These are phyloP conservation scores for Phacellophora camtschatica DNA, from an alignment of 30 jellyfish, hydroid and myxozoan species.

Conservation along the genomic window DNA sequence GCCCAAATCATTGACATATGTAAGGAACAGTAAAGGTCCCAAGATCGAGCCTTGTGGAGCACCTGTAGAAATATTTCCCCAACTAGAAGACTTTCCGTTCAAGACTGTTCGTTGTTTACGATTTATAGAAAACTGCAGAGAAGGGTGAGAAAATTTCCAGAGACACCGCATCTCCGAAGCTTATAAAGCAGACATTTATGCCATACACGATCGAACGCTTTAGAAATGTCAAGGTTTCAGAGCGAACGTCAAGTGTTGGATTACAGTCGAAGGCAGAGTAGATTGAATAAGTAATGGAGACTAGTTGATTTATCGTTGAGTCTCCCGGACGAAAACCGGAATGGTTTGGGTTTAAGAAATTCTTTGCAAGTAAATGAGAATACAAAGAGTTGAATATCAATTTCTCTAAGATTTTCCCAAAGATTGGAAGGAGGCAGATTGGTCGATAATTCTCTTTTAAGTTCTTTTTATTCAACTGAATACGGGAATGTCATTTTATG, in stretches of 20 bases:
- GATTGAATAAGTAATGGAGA: no score
- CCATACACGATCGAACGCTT: neutral
- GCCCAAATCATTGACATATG: neutral
- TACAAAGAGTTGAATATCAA: no score
- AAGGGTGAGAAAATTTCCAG: neutral
- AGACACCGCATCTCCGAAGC: neutral
- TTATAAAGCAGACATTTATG: neutral
- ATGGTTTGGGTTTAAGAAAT: neutral
- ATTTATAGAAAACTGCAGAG: neutral
- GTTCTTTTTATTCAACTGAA: no score
- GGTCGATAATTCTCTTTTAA: no score
- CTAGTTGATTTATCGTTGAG: no score
- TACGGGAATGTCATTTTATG: no score
- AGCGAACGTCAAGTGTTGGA: neutral
- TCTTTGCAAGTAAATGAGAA: neutral
- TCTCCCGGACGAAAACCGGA: neutral
- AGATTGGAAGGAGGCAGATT: no score
- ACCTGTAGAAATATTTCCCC: neutral
- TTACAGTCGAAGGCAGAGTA: no score
- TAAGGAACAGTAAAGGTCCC: neutral
- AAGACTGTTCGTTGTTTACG: neutral
- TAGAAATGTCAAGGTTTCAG: neutral
- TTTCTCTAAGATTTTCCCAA: no score
- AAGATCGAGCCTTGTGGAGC: neutral
- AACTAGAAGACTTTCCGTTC: neutral